Conservation (phyloP, 2,888 invertebrate genomes). For the Cryptophagus acutangulus region DNA sequence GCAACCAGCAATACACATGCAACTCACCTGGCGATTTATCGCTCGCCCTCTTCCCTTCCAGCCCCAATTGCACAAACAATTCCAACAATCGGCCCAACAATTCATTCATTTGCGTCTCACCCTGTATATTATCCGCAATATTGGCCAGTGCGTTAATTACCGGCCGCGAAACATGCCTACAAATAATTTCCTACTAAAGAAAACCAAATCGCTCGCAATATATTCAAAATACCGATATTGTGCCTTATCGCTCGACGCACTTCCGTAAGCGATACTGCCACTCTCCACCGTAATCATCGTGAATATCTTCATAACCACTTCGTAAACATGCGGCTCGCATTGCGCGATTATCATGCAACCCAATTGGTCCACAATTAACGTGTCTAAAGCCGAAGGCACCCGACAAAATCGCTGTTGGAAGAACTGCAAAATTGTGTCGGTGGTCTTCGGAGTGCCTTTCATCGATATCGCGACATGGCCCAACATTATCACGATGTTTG, state of each 20-base stretch:
- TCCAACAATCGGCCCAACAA: constrained; percentile 85
- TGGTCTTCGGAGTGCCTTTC: constrained; percentile 89
- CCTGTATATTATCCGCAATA: constrained; percentile 90
- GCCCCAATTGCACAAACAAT: constrained; percentile 93
- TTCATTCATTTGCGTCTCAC: constrained; percentile 78
- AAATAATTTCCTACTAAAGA: constrained; percentile 15
- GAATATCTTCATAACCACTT: constrained; percentile 98
- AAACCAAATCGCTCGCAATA: neutral
- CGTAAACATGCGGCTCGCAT: constrained; percentile 78
- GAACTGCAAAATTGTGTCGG: constrained; percentile 92
- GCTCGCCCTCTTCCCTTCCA: constrained; percentile 93
- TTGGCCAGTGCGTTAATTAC: constrained; percentile 96
- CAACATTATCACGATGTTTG: constrained; percentile 95
- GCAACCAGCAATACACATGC: too few relatives aligned
- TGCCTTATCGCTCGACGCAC: constrained; percentile 57
- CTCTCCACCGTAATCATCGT: constrained; percentile 92
- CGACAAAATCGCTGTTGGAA: constrained; percentile 94
- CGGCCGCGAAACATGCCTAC: constrained; percentile 83
- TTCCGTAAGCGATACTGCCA: constrained; percentile 69
- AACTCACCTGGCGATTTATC: constrained; percentile 79
- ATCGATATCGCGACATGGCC: constrained; percentile 95
- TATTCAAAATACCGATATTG: constrained; percentile 29
- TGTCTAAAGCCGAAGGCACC: constrained; percentile 87
- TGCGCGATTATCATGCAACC: constrained; percentile 97
- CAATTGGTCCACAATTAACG: constrained; percentile 92